Evolutionary conservation across 2,888 invertebrate species (phyloP).

Genomic region (Muscina levida): DNA sequence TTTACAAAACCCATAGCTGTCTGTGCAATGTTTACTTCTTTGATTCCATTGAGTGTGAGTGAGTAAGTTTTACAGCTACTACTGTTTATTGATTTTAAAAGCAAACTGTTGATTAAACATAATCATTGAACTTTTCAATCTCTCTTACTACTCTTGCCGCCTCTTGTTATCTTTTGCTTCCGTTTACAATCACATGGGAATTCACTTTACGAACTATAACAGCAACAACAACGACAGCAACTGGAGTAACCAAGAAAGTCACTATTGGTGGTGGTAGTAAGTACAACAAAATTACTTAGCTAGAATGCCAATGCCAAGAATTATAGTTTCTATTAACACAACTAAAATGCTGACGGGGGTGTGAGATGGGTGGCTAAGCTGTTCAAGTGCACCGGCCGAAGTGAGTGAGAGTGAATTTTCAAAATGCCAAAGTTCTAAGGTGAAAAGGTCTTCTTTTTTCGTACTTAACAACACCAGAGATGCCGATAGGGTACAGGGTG

Average conservation of each 20-base stretch:
- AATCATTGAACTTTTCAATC: constrained; percentile 21
- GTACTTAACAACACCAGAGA: background rate
- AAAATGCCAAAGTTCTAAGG: constrained; percentile 23
- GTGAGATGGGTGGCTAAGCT: too few relatives aligned
- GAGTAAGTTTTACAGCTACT: background rate
- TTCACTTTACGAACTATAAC: constrained; percentile 10
- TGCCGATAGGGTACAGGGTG: background rate
- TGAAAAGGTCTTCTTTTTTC: constrained; percentile 14
- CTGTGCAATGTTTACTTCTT: too few relatives aligned
- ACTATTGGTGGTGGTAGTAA: too few relatives aligned
- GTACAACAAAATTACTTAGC: background rate
- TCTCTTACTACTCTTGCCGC: background rate
- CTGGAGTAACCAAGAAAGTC: too few relatives aligned
- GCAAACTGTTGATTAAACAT: constrained; percentile 33
- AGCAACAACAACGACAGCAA: background rate
- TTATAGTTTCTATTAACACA: constrained; percentile 11
- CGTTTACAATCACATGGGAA: constrained; percentile 20
- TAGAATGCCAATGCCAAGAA: constrained; percentile 29
- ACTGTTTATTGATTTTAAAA: background rate
- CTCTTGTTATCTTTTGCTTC: background rate
- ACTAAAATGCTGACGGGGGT: background rate
- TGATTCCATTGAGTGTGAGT: too few relatives aligned
- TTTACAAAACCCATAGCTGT: too few relatives aligned
- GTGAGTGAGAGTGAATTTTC: constrained; percentile 3
- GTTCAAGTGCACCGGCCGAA: background rate